Evolutionary conservation across 2,797 vertebrate genomes (phyloP), one percentile per base, ranked within the genome.

Genomic region (Lutra lutra): DNA sequence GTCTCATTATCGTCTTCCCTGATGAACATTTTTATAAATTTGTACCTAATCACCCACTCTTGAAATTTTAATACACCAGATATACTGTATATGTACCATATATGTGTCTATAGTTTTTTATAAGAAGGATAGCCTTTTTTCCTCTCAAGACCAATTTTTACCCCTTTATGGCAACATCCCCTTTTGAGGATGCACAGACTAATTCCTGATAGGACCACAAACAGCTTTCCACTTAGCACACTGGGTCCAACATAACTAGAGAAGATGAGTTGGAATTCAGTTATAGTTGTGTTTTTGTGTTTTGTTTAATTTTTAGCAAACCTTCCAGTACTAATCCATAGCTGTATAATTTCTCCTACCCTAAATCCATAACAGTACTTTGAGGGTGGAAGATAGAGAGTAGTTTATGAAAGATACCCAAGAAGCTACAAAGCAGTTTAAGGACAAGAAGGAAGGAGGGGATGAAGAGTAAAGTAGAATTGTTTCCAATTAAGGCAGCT

Each of bases 401-500:
- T 29, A 82, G 43, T 62, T 72, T 86, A 14, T 12, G 12, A 91
- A 91, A 93, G 72, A 66, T 58, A 35, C n/a, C 32, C 38, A 25
- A 92, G n/a, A 98, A 86, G n/a, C 60, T 77, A 92, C 32, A 95
- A 92, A 75, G 14, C 51, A 86, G 86, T 91, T 73, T 90, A 92
- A 94, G 83, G 62, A 73, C 48, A 90, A 93, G 46, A 87, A 70
- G n/a, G 72, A 78, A 94, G 29, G 35, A 32, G 32, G 66, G 66
- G 25, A 64, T 79, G n/a, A 35, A 84, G 78, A 92, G 62, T 83
- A 60, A 83, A 94, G 87, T 68, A 46, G 94, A 94, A 94, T 87
- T 96, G 82, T 96, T 97, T 94, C 93, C 90, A 95, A 97, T 98
- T 97, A 97, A 83, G 92, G 87, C 40, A 89, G 94, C 88, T 38